Base-by-base conservation (phyloP, 2,113 vertebrate genomes). In the Malurus cyaneus region DNA sequence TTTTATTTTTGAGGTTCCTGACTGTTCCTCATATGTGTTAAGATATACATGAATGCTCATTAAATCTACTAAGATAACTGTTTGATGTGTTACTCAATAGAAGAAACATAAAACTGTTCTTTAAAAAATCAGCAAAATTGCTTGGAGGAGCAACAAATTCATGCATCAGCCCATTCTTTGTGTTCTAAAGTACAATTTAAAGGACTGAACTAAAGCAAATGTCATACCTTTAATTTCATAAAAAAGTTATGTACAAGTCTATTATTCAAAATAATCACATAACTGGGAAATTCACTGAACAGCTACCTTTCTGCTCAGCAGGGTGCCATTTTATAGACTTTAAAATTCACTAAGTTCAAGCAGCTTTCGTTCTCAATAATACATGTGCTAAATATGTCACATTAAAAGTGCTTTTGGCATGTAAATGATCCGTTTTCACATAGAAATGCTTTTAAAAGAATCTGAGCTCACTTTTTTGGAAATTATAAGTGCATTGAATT, bases 181-280 rank as follows among this genome's bases (percentile, higher is more conserved):
- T 97, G 94, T 98, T 97, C 94, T 96, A 95, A 98, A 98, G 97
- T 96, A 96, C 97, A 98, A 97, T 98, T 98, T 98, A 95, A 62
- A 85, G 95, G 96, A 97, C 93, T 97, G 94, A 97, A 96, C 90
- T 97, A 98, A 98, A 98, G 98, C 98, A 98, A 98, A 98, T 98
- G 97, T 98, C 98, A 98, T 98, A 98, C 98, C 98, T 98, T 98
- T 98, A 98, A 98, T 99, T 99, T 98, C 61, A 92, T 94, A 94
- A 95, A 98, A 89, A 98, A 98, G 98, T 98, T 99, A 98, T 98
- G 98, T 99, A 98, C 98, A 98, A 98, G 98, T 98, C 98, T 99
- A 99, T 99, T 99, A 99, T 98, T 98, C 98, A 98, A 99, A 99
- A 99, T 99, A 99, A 99, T 98, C 98, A 98, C 98, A 98, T 98